Base-by-base conservation (phyloP, 2,888 invertebrate species). In the Lycia hirtaria region DNA sequence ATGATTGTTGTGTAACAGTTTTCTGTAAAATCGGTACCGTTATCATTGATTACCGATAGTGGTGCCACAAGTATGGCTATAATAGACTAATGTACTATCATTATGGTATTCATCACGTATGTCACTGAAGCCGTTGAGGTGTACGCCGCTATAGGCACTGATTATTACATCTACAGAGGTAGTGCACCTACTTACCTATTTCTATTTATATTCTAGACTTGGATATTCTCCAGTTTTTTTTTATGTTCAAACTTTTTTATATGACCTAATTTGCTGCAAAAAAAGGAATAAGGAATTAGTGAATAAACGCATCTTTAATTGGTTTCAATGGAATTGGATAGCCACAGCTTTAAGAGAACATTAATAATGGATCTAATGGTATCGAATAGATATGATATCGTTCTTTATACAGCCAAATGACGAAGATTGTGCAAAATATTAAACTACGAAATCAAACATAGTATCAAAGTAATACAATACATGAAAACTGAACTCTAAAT, bases 71-170 rank as follows among this genome's bases (percentile, higher is more conserved):
- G 9, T 19, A 20, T n/a, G 9, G 24, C 4, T 9, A 7, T 40
- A 24, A 44, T 37, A 56, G 19, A 58, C 35, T 58, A 49, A 43
- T 7, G 12, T 43, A 44, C 14, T 38, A 40, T 40, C 40, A 40
- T 40, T 57, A 33, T 35, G 47, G 44, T 38, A 37, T 20, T 44
- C 33, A 64, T 77, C 75, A 78, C 78, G 73, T 79, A 76, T 68
- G 56, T 48, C 43, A 26, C 33, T 52, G 80, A 83, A 84, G 68
- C 81, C 83, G 49, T 41, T 56, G 35, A 75, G 78, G 63, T 73
- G 71, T 60, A 53, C 68, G 66, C 65, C 72, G 74, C 73, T 76
- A 72, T 67, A 72, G 60, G 67, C 69, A 68, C 69, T 71, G 75
- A 77, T 80, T 79, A 64, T 55, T 64, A 61, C 64, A 49, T 44